Evolutionary conservation across 2,888 invertebrate genomes (phyloP), one percentile per base, ranked within the genome.

Genomic region (Tenthredo distinguenda): DNA sequence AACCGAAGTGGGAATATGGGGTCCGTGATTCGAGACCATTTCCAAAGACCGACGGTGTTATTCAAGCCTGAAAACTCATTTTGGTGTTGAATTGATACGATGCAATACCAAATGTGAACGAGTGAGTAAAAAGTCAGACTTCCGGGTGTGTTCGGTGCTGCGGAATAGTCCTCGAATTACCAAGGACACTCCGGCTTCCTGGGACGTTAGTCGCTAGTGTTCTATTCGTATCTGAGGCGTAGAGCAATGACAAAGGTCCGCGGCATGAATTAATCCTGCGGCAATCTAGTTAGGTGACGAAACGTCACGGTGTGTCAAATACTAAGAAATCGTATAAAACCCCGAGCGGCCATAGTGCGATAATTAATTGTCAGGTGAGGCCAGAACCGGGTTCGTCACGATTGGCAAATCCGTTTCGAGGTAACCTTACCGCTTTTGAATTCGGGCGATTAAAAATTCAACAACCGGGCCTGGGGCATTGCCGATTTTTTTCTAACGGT

Each of bases 111-210:
- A 15, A 62, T 12, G 12, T 12, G 21, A 26, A 10, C 26, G 4
- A 62, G 9, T 77, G 21, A 34, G 77, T n/a, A 77, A 55, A 77
- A 55, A 77, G 55, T 4, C 18, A 12, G 31, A 77, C 77, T 50
- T 77, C 77, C 77, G 77, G 50, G 77, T 77, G 55, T 77, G 55
- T 77, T n/a, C 6, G 77, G 21, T 55, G 34, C 26, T n/a, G 55
- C 77, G 55, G 50, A 77, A 50, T 50, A 77, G 77, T 55, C n/a
- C 34, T 77, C 77, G 50, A 77, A 77, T 55, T 55, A 50, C 77
- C 77, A 77, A 77, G 77, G 77, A 77, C 77, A 34, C n/a, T 77
- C 50, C 34, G 26, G 40, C 10, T 74, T 74, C 43, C 72, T 43
- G 72, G 9, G n/a, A 43, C 21, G n/a, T 18, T 74, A 7, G 43